Evolutionary conservation across 2,888 invertebrate genomes (phyloP), one percentile per base, ranked within the genome.

Genomic region (Oscheius sp.): DNA sequence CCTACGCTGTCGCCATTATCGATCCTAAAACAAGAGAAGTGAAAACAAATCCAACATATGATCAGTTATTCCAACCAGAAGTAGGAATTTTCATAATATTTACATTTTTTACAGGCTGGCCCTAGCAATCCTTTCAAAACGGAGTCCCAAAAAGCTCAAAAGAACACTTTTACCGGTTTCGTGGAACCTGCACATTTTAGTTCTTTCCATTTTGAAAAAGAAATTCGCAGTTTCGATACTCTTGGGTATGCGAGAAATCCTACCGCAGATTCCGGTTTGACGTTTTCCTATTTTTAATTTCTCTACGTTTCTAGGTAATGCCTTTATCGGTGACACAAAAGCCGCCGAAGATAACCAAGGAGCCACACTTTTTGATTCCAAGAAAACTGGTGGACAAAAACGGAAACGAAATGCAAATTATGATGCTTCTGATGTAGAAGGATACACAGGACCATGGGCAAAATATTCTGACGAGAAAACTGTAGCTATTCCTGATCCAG

Each of bases 121-220:
- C 98, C 98, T 0, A 93, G 93, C 82, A 96, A 98, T 90, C 98
- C 98, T 0, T 94, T 93, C 88, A 93, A 94, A 89, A 95, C 96
- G 0, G 93, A 93, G 87, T 95, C 96, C 87, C 93, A 95, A 91
- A 92, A 92, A 78, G 94, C 96, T 0, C 91, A 92, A 6, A 93
- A 95, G 88, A 99, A 99, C 89, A 96, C 94, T 85, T 90, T 98
- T 13, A 93, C 97, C 0, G 99, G 99, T 0, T 96, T 92, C 90
- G 94, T 96, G 0, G 99, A 99, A 88, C 93, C 93, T 78, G 96
- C 97, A 0, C 95, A 97, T 89, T 93, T 99, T 64, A 97, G 94
- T 90, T 94, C 94, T 84, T 99, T 99, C 89, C 87, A 86, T 63
- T 88, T 88, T 63, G 84, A 88, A 35, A 76, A 82, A 13, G 84